These are phyloP conservation scores for Miniopterus natalensis DNA, from an alignment of 2,113 vertebrate genomes.

Conservation along the genomic window DNA sequence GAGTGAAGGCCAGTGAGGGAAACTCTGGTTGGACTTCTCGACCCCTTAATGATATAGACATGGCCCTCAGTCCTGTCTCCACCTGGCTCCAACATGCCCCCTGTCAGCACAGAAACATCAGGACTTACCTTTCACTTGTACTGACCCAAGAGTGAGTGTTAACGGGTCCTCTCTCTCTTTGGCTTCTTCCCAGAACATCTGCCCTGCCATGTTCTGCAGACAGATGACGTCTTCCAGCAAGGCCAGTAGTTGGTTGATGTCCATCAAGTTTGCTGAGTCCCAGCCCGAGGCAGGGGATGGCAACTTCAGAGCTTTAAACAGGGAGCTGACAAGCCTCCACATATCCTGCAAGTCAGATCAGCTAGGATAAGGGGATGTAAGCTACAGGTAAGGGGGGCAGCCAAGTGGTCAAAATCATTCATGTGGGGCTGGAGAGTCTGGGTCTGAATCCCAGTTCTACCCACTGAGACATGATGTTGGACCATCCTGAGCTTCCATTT, in stretches of 20 bases:
- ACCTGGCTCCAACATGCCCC: not conserved
- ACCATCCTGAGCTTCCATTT: not conserved
- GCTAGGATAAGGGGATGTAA: not conserved
- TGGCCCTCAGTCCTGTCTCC: not conserved
- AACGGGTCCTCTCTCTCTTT: conserved; percentile 87
- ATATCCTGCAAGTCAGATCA: conserved; percentile 89
- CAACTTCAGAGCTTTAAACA: conserved; percentile 92
- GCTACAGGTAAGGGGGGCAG: not conserved
- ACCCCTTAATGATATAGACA: not conserved
- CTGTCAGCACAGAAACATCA: not conserved
- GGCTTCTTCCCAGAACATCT: conserved; percentile 87
- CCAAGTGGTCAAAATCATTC: rapidly evolving
- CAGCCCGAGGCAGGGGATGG: conserved; percentile 86
- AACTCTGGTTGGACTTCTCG: not conserved
- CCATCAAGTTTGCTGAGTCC: conserved; percentile 86
- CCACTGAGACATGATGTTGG: not conserved
- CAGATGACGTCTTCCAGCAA: conserved; percentile 93
- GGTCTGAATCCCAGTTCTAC: not conserved
- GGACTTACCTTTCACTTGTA: conserved; percentile 90
- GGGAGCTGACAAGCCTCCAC: conserved; percentile 92
- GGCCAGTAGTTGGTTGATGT: conserved; percentile 94
- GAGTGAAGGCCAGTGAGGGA: not conserved
- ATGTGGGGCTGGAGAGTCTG: rapidly evolving
- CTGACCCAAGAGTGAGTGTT: conserved; percentile 87
- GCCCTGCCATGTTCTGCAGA: conserved; percentile 88